Evolutionary conservation across 2,113 vertebrate species (phyloP), one percentile per base, ranked within the genome.

Genomic region (Paramormyrops kingsleyae): DNA sequence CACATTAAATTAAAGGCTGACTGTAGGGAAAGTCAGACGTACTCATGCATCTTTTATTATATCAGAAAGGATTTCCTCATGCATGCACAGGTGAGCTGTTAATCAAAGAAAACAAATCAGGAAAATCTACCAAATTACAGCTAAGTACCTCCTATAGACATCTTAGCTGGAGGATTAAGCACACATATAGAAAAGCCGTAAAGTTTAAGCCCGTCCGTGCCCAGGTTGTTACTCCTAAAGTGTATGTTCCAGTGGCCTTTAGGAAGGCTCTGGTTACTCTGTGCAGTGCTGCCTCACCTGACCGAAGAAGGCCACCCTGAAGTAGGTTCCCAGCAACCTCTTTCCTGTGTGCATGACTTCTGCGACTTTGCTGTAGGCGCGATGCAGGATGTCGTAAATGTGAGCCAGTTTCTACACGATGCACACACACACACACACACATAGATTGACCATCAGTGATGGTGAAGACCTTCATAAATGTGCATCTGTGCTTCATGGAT

Each of bases 241-340:
- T 80, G n/a, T 35, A 17, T 35, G 35, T 80, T 80, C 74, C n/a
- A 27, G 8, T 47, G 19, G 19, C 83, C 19, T 44, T 39, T 47
- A 21, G 15, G 8, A 47, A 84, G 83, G 35, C 56, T 17, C 87
- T 46, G 56, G 31, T 21, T 3, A 7, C 56, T 59, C 15, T 42
- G 35, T 13, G 15, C 39, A 10, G 49, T 6, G 7, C 39, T 4
- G 49, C 5, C 95, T 95, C 92, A 99, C 99, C 97, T 99, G 99
- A 90, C 99, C 99, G 62, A 99, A 99, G 95, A 99, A 99, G 3
- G 98, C 98, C 93, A 99, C 99, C 93, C 98, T 96, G 95, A 99
- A 99, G 95, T 97, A 99, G 0, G 98, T 99, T 21, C 99, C 99
- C 92, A 99, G 96, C 85, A 99, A 96, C 80, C 99, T 96, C 92